Evolutionary conservation across 1,140 invertebrate genomes (phyloP), one percentile per base, ranked within the genome.

Genomic region (Gonioctena quinquepunctata): DNA sequence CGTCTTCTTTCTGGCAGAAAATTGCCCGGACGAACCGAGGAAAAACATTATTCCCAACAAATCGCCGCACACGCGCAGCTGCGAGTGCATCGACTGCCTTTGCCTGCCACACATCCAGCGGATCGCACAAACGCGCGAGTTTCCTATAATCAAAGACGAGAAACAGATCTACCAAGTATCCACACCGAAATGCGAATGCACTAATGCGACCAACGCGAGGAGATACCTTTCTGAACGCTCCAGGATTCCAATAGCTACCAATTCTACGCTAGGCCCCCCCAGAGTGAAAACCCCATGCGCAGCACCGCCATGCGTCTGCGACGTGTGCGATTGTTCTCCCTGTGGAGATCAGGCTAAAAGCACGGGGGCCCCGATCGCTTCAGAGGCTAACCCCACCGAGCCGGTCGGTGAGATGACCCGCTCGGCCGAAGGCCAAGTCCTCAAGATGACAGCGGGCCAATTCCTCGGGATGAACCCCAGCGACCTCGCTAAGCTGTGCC

Each of bases 61-160:
- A 19, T 61, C 26, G 4, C 8, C 54, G n/a, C 74, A 76, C 27
- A 28, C 69, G 8, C 54, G 65, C 22, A 57, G 28, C 50, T 76
- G 75, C 19, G 70, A 72, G 56, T 76, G 75, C 49, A 66, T 76
- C 6, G 72, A 76, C 50, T 76, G 75, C 33, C 54, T 75, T 3
- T 71, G 69, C 27, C 16, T 71, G 27, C 73, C 73, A 2, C 62
- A 69, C 18, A 66, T 75, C 7, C 63, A 69, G 28, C 33, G 62
- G 42, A 8, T 75, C 1, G 69, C 69, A 4, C 6, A 54, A n/a
- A 71, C 68, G 4, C 61, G 56, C 16, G 69, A 75, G 22, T 59
- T 59, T 22, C 69, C 69, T 18, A 18, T 71, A 27, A 56, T 72
- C 11, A 48, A 52, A 19, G 70, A 75, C 18, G 61, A 60, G 13